These are phyloP conservation scores for Tineola bisselliella DNA, from an alignment of 2,888 invertebrate species.

Conservation along the genomic window DNA sequence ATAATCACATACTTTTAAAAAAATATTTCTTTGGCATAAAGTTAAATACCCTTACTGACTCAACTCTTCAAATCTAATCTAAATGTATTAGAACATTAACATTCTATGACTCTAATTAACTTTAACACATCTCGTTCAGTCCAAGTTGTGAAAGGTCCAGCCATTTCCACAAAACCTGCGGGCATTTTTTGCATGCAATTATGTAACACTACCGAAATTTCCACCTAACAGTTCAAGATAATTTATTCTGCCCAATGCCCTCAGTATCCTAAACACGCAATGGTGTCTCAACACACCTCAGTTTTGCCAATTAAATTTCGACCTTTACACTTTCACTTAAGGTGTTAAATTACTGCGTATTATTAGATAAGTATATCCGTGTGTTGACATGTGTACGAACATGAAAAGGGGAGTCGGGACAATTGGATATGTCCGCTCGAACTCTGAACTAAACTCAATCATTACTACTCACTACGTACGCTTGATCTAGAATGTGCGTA, in stretches of 20 bases:
- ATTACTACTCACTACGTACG: slow-evolving; percentile 9
- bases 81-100: neutral
- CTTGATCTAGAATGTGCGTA: neutral
- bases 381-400: neutral
- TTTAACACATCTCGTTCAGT: too few species aligned
- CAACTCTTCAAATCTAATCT: neutral
- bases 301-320: neutral
- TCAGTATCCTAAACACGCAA: neutral
- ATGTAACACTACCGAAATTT: neutral
- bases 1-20: too few species aligned
- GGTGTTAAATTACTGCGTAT: neutral
- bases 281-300: neutral
- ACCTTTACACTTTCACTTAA: neutral
- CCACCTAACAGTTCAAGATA: neutral
- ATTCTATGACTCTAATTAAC: neutral
- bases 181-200: neutral
- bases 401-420: slow-evolving; percentile 28
- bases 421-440: slow-evolving; percentile 57
- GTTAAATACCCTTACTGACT: neutral
- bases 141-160: too few species aligned
- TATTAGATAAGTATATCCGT: neutral
- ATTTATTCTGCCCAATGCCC: slow-evolving; percentile 4
- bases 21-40: neutral
- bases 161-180: too few species aligned
- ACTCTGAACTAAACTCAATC: slow-evolving; percentile 7